These are phyloP conservation scores for Benitochromis conjunctus DNA, from an alignment of 2,113 vertebrate genomes.

Conservation along the genomic window DNA sequence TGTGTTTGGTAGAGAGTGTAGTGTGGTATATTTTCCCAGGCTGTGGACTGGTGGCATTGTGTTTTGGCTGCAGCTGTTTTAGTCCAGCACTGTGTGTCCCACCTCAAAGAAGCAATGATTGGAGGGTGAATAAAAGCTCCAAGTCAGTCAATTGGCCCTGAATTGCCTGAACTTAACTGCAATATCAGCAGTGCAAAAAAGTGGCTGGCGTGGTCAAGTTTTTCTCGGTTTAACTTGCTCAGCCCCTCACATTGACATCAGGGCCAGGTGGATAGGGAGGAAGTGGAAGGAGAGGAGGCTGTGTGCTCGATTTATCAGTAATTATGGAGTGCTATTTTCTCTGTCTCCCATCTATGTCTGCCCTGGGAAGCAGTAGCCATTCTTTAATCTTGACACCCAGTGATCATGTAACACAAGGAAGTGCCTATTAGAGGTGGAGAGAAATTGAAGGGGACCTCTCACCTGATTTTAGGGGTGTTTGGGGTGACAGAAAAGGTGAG, in stretches of 20 bases:
- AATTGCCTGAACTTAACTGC: slow-evolving; percentile 70
- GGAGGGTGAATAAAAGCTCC: slow-evolving; percentile 60
- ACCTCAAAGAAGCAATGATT: slow-evolving; percentile 49
- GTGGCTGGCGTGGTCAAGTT: slow-evolving; percentile 48
- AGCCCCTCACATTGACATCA: slow-evolving; percentile 56
- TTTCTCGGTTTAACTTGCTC: slow-evolving; percentile 52
- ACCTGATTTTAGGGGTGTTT: slow-evolving; percentile 48
- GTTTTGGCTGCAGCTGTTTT: slow-evolving; percentile 35
- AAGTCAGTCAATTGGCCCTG: slow-evolving; percentile 64
- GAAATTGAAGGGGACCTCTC: slow-evolving; percentile 60
- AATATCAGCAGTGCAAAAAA: slow-evolving; percentile 66
- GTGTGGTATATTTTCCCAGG: background rate
- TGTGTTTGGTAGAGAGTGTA: background rate
- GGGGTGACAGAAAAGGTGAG: slow-evolving; percentile 48
- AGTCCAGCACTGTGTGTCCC: slow-evolving; percentile 21
- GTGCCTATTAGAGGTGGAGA: slow-evolving; percentile 67
- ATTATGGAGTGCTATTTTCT: slow-evolving; percentile 73
- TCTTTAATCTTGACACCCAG: slow-evolving; percentile 76
- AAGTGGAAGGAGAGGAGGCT: slow-evolving; percentile 37
- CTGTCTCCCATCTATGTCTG: slow-evolving; percentile 61
- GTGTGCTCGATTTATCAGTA: slow-evolving; percentile 75
- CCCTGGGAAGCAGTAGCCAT: slow-evolving; percentile 61
- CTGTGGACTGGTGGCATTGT: slow-evolving; percentile 46
- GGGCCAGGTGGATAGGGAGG: slow-evolving; percentile 63
- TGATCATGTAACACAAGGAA: slow-evolving; percentile 68